A percentile compares a stretch with the other conserved stretches of the same genome.
Conservation (phyloP, 1,140 invertebrate genomes). For the Drosophila suzukii region DNA sequence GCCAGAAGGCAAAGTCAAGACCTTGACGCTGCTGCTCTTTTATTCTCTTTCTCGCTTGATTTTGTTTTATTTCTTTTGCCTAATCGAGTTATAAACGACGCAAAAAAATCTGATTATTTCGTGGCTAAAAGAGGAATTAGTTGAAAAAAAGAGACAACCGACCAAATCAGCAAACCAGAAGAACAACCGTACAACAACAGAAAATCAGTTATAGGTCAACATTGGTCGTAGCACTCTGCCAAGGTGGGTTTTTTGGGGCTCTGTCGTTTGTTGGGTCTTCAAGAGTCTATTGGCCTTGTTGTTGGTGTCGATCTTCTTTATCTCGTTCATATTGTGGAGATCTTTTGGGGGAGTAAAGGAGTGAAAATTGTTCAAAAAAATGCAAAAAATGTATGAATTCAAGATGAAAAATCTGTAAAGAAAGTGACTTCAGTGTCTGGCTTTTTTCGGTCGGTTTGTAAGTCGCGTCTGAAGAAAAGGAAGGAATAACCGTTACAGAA, state of each 20-base stretch:
- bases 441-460: no score
- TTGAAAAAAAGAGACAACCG: slow-evolving; percentile 25
- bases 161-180: slow-evolving; percentile 39
- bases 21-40: slow-evolving; percentile 49
- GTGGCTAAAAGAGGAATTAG: slow-evolving; percentile 35
- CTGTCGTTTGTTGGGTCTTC: slow-evolving; percentile 17
- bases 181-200: slow-evolving; percentile 12
- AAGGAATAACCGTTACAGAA: no score
- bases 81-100: slow-evolving; percentile 50
- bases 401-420: no score
- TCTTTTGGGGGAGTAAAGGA: background rate
- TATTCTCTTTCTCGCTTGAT: slow-evolving; percentile 7
- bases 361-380: background rate
- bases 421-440: no score
- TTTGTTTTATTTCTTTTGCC: slow-evolving; percentile 42
- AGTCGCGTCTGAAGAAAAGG: no score
- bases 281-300: slow-evolving; percentile 75
- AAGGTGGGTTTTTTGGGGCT: slow-evolving; percentile 41
- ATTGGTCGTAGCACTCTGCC: slow-evolving; percentile 61
- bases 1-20: slow-evolving; percentile 55
- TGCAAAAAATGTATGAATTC: no score
- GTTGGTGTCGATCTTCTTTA: slow-evolving; percentile 20
- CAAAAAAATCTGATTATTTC: slow-evolving; percentile 46
- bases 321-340: background rate
- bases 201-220: slow-evolving; percentile 75